Conservation (phyloP, 2,888 invertebrate genomes). For the Allophyes oxyacanthae region DNA sequence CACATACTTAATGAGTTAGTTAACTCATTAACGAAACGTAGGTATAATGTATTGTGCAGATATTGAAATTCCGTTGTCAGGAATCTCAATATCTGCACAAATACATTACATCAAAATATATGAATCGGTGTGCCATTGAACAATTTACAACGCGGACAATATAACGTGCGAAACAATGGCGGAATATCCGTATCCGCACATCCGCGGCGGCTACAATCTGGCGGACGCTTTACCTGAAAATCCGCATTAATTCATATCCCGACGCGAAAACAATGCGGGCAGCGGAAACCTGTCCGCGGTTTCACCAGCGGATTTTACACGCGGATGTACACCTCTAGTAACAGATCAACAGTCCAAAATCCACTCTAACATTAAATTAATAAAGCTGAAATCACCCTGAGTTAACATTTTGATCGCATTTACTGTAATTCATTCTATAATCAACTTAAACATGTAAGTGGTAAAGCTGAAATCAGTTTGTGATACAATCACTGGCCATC, state of each 20-base stretch:
- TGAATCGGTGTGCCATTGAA: constrained; percentile 45
- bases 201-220: constrained; percentile 68
- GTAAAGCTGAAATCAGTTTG: constrained; percentile 60
- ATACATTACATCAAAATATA: constrained; percentile 46
- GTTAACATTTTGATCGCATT: constrained; percentile 36
- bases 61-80: no score
- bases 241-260: constrained; percentile 80
- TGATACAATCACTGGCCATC: constrained; percentile 63
- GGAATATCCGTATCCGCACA: constrained; percentile 52
- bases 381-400: constrained; percentile 55
- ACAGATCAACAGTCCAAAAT: constrained; percentile 44
- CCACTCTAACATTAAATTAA: constrained; percentile 31
- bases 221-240: constrained; percentile 74
- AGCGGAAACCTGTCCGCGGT: constrained; percentile 81
- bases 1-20: no score
- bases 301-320: constrained; percentile 74
- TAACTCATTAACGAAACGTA: background rate
- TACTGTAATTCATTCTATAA: constrained; percentile 34
- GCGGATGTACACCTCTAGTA: constrained; percentile 73
- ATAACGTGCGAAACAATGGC: constrained; percentile 55
- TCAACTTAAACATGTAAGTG: constrained; percentile 40
- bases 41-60: no score
- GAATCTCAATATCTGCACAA: constrained; percentile 42
- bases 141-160: constrained; percentile 54
- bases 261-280: constrained; percentile 75